Percentiles rank a stretch among this genome's conserved stretches.
phyloP scores from a whole-genome alignment of 2,797 vertebrate species.

The Sciurus vulgaris region DNA sequence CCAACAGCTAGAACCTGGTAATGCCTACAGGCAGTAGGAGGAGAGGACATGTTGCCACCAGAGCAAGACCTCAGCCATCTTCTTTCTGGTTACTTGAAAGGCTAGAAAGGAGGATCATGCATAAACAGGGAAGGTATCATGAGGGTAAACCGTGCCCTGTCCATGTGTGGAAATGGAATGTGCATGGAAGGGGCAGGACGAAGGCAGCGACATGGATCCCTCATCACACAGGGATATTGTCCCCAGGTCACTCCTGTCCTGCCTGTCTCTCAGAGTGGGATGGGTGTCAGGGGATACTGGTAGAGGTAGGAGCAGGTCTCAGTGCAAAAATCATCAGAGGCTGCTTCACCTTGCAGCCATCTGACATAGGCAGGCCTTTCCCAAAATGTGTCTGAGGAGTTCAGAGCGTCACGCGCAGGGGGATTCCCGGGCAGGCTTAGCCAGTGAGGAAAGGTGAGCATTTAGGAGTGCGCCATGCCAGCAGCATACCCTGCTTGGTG shows the following conservation, averaged over 20 bases:
- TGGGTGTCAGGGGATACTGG: background rate
- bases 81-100: conserved; percentile 11
- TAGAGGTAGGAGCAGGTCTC: background rate
- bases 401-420: background rate
- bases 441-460: background rate
- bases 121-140: background rate
- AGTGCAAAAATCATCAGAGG: background rate
- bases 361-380: background rate
- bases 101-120: background rate
- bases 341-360: background rate
- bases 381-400: background rate
- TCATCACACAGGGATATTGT: background rate
- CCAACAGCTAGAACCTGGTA: background rate
- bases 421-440: background rate
- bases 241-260: background rate
- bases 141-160: background rate
- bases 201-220: background rate
- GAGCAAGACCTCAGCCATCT: background rate
- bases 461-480: background rate
- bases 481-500: background rate
- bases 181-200: background rate
- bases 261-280: background rate
- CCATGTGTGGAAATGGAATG: background rate
- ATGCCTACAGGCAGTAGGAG: background rate
- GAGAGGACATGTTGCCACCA: background rate